Evolutionary conservation across 2,113 vertebrate genomes (phyloP).

Genomic region (Scartelaos histophorus): DNA sequence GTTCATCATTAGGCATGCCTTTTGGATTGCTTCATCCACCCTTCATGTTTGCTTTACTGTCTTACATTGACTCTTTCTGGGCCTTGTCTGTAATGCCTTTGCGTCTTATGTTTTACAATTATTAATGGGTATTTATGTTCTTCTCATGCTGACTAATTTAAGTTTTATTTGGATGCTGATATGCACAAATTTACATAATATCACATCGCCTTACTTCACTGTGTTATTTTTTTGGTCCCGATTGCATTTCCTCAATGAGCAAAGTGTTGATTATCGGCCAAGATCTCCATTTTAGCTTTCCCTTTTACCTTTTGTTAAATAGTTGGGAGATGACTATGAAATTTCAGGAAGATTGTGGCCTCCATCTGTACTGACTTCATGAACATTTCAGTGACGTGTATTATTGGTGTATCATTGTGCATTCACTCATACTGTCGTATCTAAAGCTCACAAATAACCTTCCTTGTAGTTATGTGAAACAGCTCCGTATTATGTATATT

Average conservation of each 20-base stretch:
- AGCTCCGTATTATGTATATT: constrained; percentile 24
- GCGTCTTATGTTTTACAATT: constrained; percentile 17
- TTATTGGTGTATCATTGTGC: constrained; percentile 39
- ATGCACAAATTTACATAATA: constrained; percentile 15
- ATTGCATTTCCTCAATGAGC: constrained; percentile 50
- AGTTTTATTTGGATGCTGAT: constrained; percentile 8
- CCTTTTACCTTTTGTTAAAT: constrained; percentile 19
- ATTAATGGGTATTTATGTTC: constrained; percentile 32
- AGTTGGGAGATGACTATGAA: constrained; percentile 14
- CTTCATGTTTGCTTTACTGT: constrained; percentile 32
- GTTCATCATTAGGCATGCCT: constrained; percentile 70
- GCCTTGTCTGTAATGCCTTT: constrained; percentile 9
- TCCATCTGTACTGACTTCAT: constrained; percentile 44
- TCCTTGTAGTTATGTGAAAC: constrained; percentile 42
- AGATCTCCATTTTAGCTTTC: constrained; percentile 26
- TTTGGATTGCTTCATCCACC: constrained; percentile 53
- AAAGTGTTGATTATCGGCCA: constrained; percentile 11
- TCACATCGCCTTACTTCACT: constrained; percentile 13
- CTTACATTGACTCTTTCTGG: constrained; percentile 30
- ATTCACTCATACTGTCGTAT: constrained; percentile 23
- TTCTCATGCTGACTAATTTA: constrained; percentile 39
- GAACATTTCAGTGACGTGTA: constrained; percentile 45
- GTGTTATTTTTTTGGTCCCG: background rate
- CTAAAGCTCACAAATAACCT: constrained; percentile 22
- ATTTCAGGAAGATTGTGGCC: constrained; percentile 21